These are phyloP conservation scores for Ptiloglossa arizonensis DNA, from an alignment of 1,140 invertebrate genomes.

Conservation along the genomic window DNA sequence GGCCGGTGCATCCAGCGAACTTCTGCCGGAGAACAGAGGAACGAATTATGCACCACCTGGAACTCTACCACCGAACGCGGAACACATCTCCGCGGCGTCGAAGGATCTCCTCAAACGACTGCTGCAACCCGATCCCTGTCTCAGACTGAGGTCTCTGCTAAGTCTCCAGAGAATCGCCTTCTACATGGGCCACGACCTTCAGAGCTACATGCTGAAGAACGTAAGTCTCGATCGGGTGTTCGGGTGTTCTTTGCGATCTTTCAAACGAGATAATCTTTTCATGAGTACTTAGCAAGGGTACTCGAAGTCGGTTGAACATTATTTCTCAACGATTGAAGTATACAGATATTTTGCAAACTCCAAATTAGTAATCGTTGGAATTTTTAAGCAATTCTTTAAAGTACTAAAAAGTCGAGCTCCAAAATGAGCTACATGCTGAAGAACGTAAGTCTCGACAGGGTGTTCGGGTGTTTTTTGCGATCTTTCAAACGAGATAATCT, in stretches of 20 bases:
- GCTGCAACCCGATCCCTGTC: slow-evolving; percentile 76
- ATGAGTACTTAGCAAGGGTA: no score
- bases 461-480: neutral
- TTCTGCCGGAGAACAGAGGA: slow-evolving; percentile 28
- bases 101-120: slow-evolving; percentile 79
- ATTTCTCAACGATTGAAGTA: no score
- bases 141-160: slow-evolving; percentile 76
- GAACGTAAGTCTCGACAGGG: slow-evolving; percentile 61
- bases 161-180: slow-evolving; percentile 80
- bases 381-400: no score
- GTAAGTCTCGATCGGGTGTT: slow-evolving; percentile 46
- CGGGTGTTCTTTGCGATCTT: neutral
- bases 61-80: slow-evolving; percentile 60
- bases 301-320: no score
- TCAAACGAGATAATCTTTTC: no score
- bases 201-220: slow-evolving; percentile 72
- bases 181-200: slow-evolving; percentile 79
- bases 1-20: slow-evolving; percentile 28
- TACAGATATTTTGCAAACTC: no score
- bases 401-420: no score
- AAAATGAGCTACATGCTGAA: slow-evolving; percentile 72
- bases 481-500: no score
- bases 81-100: slow-evolving; percentile 68
- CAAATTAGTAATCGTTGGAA: no score
- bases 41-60: slow-evolving; percentile 29